Evolutionary conservation across 2,888 invertebrate species (phyloP).

Genomic region (Diabrotica balteata): DNA sequence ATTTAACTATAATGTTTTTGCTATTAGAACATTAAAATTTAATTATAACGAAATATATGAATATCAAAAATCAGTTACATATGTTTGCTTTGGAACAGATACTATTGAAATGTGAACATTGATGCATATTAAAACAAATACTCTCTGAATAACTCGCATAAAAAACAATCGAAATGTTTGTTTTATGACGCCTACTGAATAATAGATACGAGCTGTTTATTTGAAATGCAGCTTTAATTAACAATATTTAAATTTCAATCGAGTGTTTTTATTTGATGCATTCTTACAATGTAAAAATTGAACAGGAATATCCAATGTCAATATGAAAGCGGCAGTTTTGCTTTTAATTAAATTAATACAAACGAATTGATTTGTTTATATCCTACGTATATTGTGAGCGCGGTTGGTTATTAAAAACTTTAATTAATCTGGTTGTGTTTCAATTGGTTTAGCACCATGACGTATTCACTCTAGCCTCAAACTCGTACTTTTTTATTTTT

Average conservation of each 20-base stretch:
- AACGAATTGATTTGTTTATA: constrained; percentile 49
- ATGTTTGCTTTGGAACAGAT: constrained; percentile 9
- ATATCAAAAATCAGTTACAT: too few species aligned
- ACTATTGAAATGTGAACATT: constrained; percentile 10
- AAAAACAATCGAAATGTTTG: constrained; percentile 25
- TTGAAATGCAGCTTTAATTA: constrained; percentile 29
- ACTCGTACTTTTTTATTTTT: constrained; percentile 15
- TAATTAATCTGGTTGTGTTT: constrained; percentile 38
- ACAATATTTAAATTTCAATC: constrained; percentile 30
- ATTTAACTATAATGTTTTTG: too few species aligned
- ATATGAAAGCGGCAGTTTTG: constrained; percentile 36
- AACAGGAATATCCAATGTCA: constrained; percentile 33
- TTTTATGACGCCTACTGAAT: constrained; percentile 18
- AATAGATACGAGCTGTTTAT: constrained; percentile 28
- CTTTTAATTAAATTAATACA: constrained; percentile 50
- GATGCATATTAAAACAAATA: constrained; percentile 8
- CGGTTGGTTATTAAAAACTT: constrained; percentile 39
- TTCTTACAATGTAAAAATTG: constrained; percentile 33
- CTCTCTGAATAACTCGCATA: constrained; percentile 16
- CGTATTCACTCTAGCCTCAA: constrained; percentile 19
- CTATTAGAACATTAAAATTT: too few species aligned
- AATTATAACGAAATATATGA: too few species aligned
- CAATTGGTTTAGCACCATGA: constrained; percentile 39
- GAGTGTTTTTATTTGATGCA: constrained; percentile 31
- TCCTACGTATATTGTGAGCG: constrained; percentile 36